Evolutionary conservation across 2,113 vertebrate species (phyloP).

Genomic region (Python bivittatus): DNA sequence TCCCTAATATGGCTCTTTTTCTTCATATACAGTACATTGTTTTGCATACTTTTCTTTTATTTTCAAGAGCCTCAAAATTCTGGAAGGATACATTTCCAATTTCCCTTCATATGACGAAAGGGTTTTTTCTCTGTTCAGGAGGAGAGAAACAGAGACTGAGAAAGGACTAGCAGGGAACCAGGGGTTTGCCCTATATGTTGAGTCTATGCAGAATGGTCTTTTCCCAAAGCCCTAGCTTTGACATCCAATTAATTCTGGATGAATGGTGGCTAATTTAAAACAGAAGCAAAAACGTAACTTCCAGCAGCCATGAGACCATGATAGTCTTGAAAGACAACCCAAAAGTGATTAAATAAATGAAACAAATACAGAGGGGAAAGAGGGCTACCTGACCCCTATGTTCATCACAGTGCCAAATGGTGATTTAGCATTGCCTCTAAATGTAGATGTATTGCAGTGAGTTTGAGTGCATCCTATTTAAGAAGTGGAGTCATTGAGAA

Average conservation of each 20-base stretch:
- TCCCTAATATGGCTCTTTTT: neutral
- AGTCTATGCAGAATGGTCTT: neutral
- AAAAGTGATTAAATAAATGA: too few relatives aligned
- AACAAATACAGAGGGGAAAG: too few relatives aligned
- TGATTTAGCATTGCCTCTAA: conserved; percentile 24
- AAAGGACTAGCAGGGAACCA: neutral
- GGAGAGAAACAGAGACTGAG: neutral
- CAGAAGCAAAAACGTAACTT: neutral
- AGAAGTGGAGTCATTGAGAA: neutral
- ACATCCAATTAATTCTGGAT: neutral
- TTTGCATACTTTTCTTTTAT: neutral
- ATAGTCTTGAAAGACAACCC: neutral
- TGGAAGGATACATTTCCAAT: neutral
- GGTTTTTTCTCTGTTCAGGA: neutral
- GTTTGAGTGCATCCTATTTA: neutral
- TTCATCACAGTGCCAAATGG: neutral
- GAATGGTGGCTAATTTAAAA: neutral
- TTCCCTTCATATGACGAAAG: neutral
- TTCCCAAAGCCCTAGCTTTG: neutral
- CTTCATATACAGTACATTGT: neutral
- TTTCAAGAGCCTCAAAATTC: neutral
- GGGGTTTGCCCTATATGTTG: neutral
- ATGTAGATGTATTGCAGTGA: neutral
- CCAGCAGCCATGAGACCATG: neutral
- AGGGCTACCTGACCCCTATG: too few relatives aligned